Conservation (phyloP, 2,113 vertebrate species). For the Empidonax alnorum region DNA sequence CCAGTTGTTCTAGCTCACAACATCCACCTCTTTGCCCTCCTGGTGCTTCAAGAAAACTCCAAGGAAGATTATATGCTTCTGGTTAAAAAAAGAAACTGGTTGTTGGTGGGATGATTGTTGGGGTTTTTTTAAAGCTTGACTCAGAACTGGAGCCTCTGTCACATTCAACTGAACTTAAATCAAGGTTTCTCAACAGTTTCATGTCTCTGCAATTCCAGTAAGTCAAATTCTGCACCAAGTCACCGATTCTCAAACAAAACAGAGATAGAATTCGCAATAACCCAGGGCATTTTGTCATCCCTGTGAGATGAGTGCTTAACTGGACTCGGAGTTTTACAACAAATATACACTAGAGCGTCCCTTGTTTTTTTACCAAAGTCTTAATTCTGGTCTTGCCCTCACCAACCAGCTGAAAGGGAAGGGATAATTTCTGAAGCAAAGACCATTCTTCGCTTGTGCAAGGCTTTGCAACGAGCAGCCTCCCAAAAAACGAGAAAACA, state of each 20-base stretch:
- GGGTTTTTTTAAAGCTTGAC: constrained; percentile 2
- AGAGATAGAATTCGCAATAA: neutral
- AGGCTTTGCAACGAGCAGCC: neutral
- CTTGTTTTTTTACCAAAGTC: neutral
- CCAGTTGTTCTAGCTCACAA: neutral
- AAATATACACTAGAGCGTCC: fast-evolving
- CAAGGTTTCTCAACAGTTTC: neutral
- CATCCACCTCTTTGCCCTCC: neutral
- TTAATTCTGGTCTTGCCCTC: neutral
- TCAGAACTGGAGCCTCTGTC: neutral
- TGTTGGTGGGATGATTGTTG: constrained; percentile 29
- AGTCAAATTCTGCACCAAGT: constrained; percentile 2
- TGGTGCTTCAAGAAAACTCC: neutral
- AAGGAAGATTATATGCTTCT: constrained; percentile 47
- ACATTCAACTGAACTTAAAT: neutral
- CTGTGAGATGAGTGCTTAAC: neutral
- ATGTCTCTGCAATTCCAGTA: neutral
- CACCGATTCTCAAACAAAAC: neutral
- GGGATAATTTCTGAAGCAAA: neutral
- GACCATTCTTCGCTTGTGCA: neutral
- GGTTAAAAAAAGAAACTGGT: constrained; percentile 55
- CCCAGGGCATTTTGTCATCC: neutral
- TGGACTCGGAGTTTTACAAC: neutral
- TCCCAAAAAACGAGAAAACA: neutral
- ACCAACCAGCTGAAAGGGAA: neutral